phyloP scores from a whole-genome alignment of 2,113 vertebrate genomes.

The Psilopogon haemacephalus region DNA sequence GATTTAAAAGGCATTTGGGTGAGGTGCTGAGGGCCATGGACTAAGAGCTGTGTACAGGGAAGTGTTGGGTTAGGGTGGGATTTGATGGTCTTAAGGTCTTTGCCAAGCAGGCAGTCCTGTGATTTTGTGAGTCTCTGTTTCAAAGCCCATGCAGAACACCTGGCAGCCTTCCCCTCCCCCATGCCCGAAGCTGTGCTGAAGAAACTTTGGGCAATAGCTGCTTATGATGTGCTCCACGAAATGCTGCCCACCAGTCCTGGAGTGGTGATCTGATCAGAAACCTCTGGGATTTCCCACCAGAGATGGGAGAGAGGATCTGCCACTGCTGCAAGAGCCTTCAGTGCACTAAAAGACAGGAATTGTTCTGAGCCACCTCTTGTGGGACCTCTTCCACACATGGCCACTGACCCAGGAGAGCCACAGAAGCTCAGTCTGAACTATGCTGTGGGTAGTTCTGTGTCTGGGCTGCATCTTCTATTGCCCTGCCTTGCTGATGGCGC shows the following conservation, averaged over 20 bases:
- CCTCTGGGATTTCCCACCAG: neutral
- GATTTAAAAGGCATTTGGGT: no score
- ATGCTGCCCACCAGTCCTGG: neutral
- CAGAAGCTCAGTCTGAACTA: neutral
- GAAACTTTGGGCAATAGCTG: neutral
- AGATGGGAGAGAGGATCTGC: neutral
- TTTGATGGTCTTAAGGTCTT: no score
- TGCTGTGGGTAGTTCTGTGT: neutral
- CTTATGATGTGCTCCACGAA: neutral
- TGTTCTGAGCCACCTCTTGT: neutral
- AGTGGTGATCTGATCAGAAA: neutral
- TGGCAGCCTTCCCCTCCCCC: neutral
- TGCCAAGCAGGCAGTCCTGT: no score
- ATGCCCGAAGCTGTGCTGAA: fast-evolving
- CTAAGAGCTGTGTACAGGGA: no score
- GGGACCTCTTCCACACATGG: neutral
- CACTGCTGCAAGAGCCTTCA: no score
- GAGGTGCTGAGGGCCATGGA: no score
- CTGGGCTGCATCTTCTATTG: neutral
- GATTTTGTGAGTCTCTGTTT: no score
- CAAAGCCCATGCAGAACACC: neutral
- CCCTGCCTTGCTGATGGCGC: neutral
- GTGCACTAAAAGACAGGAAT: neutral
- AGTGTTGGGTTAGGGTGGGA: no score
- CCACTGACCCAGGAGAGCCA: neutral